phyloP scores from a whole-genome alignment of 2,888 invertebrate species.

The Diabrotica balteata region DNA sequence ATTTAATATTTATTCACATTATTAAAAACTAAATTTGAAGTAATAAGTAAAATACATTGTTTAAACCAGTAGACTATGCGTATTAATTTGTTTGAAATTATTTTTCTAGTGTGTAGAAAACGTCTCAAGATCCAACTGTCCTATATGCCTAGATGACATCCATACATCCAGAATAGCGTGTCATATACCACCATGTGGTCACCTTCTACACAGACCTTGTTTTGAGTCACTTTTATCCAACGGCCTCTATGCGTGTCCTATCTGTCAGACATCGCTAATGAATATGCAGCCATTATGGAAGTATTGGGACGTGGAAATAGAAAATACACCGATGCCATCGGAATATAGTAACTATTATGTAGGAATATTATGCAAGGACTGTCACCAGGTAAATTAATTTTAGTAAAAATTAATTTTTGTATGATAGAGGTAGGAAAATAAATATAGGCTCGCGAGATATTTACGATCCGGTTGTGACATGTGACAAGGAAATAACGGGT shows the following conservation, averaged over 20 bases:
- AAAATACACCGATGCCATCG: conserved; percentile 82
- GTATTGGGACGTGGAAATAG: conserved; percentile 82
- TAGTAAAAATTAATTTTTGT: too few relatives aligned
- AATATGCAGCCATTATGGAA: conserved; percentile 87
- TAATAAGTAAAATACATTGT: too few relatives aligned
- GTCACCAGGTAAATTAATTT: conserved; percentile 88
- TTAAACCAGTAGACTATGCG: too few relatives aligned
- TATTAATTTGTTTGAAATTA: too few relatives aligned
- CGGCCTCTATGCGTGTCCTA: conserved; percentile 88
- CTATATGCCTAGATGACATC: conserved; percentile 89
- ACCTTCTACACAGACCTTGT: conserved; percentile 84
- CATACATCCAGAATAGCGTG: conserved; percentile 89
- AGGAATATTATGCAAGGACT: conserved; percentile 88
- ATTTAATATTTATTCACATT: too few relatives aligned
- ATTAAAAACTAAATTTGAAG: too few relatives aligned
- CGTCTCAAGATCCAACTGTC: conserved; percentile 86
- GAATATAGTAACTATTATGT: conserved; percentile 83
- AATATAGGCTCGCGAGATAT: too few relatives aligned
- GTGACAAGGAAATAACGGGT: too few relatives aligned
- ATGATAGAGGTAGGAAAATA: too few relatives aligned
- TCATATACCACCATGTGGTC: conserved; percentile 90
- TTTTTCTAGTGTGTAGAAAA: conserved; percentile 83
- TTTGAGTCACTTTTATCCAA: conserved; percentile 78
- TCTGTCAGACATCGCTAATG: conserved; percentile 86
- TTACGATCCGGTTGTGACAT: too few relatives aligned